Conservation (phyloP, 2,888 invertebrate species). For the Amphipoea lucens region DNA sequence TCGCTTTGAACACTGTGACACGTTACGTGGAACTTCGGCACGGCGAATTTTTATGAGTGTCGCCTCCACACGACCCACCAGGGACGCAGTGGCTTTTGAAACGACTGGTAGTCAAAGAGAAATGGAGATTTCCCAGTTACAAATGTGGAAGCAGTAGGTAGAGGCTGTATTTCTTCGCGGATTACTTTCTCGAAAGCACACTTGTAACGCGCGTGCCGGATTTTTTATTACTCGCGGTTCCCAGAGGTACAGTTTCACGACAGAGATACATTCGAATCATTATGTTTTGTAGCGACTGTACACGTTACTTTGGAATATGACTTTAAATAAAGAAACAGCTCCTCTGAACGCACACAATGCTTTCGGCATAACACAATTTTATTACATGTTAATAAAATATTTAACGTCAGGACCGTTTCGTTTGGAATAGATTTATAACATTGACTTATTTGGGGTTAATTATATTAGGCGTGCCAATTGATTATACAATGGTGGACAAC, state of each 20-base stretch:
- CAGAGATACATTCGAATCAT: slow-evolving; percentile 86
- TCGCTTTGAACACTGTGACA: slow-evolving; percentile 74
- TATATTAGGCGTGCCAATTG: slow-evolving; percentile 49
- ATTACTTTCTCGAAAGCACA: slow-evolving; percentile 87
- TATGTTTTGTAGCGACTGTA: slow-evolving; percentile 80
- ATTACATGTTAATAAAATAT: slow-evolving; percentile 62
- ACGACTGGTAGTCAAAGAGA: slow-evolving; percentile 89
- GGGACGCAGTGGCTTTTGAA: slow-evolving; percentile 86
- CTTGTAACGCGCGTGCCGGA: slow-evolving; percentile 84
- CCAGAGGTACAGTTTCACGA: slow-evolving; percentile 84
- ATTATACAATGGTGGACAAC: slow-evolving; percentile 40
- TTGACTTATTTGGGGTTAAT: slow-evolving; percentile 32
- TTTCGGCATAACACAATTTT: slow-evolving; percentile 60
- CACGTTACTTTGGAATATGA: slow-evolving; percentile 73
- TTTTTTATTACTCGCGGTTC: slow-evolving; percentile 86
- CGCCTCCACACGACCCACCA: slow-evolving; percentile 84
- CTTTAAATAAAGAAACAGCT: slow-evolving; percentile 71
- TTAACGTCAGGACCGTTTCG: slow-evolving; percentile 41
- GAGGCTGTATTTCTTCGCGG: slow-evolving; percentile 87
- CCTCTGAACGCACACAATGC: slow-evolving; percentile 54
- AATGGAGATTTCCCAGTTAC: slow-evolving; percentile 89
- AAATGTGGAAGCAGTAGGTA: slow-evolving; percentile 87
- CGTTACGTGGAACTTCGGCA: slow-evolving; percentile 82
- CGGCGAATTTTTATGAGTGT: slow-evolving; percentile 89
- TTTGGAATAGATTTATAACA: slow-evolving; percentile 42